Evolutionary conservation across 1,140 invertebrate genomes (phyloP).

Genomic region (Hypsibius dujardini): DNA sequence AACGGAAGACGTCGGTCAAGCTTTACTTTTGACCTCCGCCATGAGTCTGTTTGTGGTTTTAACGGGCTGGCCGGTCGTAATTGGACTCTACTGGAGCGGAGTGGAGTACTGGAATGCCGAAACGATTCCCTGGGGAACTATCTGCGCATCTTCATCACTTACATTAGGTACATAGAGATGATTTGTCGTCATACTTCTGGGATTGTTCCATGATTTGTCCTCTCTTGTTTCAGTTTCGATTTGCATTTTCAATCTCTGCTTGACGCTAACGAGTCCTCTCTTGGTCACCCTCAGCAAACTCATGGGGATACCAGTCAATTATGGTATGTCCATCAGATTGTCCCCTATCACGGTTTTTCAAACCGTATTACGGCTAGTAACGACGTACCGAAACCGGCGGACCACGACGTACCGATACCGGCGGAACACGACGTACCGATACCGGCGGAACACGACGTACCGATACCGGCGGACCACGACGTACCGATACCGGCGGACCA

Average conservation of each 20-base stretch:
- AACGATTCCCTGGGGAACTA: background rate
- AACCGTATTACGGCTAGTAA: too few relatives aligned
- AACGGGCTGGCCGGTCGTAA: background rate
- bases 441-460: too few relatives aligned
- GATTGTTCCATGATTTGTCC: too few relatives aligned
- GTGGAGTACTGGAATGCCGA: constrained; percentile 11
- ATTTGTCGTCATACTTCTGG: background rate
- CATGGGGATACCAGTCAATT: constrained; percentile 1
- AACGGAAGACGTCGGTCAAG: background rate
- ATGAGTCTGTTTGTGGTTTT: background rate
- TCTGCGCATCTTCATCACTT: background rate
- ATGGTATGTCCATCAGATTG: background rate
- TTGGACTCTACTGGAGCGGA: background rate
- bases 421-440: too few relatives aligned
- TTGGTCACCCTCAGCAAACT: constrained; percentile 3
- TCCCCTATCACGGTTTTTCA: background rate
- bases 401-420: too few relatives aligned
- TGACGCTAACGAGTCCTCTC: background rate
- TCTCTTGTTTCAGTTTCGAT: background rate
- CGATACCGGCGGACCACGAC: too few relatives aligned
- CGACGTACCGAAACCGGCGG: too few relatives aligned
- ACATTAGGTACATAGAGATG: background rate
- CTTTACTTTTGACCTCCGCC: background rate
- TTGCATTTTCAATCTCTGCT: constrained; percentile 15
- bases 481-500: too few relatives aligned